Percentiles rank a stretch among this genome's conserved stretches.
Evolutionary conservation across 2,888 invertebrate genomes (phyloP).

Genomic region (Callyntrura sp.): DNA sequence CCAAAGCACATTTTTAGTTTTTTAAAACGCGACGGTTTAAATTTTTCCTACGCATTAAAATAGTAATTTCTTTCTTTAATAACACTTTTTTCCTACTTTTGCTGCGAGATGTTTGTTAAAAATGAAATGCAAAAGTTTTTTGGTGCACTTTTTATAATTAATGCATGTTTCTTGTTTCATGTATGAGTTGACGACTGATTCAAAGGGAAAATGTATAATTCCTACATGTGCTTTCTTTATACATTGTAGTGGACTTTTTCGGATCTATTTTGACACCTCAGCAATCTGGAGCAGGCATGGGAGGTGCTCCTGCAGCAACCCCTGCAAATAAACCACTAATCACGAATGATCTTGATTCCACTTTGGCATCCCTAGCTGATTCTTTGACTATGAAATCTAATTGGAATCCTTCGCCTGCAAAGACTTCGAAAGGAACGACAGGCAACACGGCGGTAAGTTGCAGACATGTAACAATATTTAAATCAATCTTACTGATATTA

Average conservation of each 20-base stretch:
- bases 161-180: neutral
- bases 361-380: slow-evolving; percentile 96
- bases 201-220: no score
- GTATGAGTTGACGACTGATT: no score
- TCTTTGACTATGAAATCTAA: slow-evolving; percentile 92
- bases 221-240: neutral
- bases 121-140: slow-evolving; percentile 16
- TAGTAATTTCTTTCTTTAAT: neutral
- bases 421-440: slow-evolving; percentile 82
- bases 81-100: slow-evolving; percentile 43
- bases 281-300: slow-evolving; percentile 84
- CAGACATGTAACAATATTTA: neutral
- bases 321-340: slow-evolving; percentile 89
- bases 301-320: slow-evolving; percentile 79
- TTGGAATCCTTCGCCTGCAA: slow-evolving; percentile 83
- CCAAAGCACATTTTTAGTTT: slow-evolving; percentile 14
- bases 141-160: slow-evolving; percentile 3
- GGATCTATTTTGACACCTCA: slow-evolving; percentile 90
- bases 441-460: slow-evolving; percentile 73
- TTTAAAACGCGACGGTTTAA: neutral
- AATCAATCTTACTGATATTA: neutral
- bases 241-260: slow-evolving; percentile 89
- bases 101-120: slow-evolving; percentile 40
- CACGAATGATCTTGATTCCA: slow-evolving; percentile 97
- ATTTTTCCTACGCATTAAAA: neutral